These are phyloP conservation scores for Mimas tiliae DNA, from an alignment of 2,888 invertebrate genomes.

Conservation along the genomic window DNA sequence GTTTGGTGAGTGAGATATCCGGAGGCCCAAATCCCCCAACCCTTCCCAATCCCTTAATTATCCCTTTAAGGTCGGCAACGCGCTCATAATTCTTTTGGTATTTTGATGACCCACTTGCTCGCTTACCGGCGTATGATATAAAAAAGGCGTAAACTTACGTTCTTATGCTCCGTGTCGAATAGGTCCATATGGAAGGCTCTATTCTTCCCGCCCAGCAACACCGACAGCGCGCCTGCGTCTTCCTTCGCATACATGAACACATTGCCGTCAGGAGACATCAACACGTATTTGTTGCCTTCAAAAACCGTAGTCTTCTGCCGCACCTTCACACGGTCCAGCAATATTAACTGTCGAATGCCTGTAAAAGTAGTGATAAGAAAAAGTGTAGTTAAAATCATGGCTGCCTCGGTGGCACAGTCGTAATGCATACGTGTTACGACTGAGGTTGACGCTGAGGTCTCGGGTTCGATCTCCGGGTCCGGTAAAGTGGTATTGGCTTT, in stretches of 20 bases:
- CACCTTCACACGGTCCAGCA: constrained; percentile 43
- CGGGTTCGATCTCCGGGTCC: too few species aligned
- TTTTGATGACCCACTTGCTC: too few species aligned
- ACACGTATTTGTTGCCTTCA: constrained; percentile 53
- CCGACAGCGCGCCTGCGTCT: constrained; percentile 44
- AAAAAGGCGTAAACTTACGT: constrained; percentile 40
- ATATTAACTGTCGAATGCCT: constrained; percentile 47
- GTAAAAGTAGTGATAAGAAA: neutral
- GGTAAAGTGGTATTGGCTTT: too few species aligned
- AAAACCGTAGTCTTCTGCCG: constrained; percentile 48
- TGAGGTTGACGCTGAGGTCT: too few species aligned
- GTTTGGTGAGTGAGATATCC: too few species aligned
- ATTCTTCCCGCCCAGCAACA: constrained; percentile 48
- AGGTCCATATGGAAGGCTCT: constrained; percentile 56
- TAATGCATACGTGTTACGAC: too few species aligned
- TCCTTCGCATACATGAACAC: constrained; percentile 54
- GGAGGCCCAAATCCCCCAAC: too few species aligned
- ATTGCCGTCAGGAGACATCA: constrained; percentile 43
- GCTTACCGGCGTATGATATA: neutral
- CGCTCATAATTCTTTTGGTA: too few species aligned
- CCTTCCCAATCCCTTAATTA: too few species aligned
- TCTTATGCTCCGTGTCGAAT: constrained; percentile 47
- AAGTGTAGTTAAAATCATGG: too few species aligned
- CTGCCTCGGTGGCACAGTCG: too few species aligned
- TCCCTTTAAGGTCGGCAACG: too few species aligned